Evolutionary conservation across 2,888 invertebrate genomes (phyloP), one percentile per base, ranked within the genome.

Genomic region (Hartigia nigra): DNA sequence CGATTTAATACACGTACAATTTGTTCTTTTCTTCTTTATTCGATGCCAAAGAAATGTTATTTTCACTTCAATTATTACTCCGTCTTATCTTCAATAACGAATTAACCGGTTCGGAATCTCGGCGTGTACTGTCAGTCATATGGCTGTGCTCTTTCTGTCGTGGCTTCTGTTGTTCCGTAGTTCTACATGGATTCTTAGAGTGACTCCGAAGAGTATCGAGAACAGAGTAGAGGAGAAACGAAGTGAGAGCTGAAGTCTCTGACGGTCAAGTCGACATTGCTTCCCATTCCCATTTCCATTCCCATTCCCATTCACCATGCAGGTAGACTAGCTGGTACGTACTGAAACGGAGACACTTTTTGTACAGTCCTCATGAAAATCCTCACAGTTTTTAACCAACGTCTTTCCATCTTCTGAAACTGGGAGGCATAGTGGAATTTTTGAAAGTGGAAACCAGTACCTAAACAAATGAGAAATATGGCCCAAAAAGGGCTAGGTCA

Each of bases 101-200:
- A 75, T 82, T 81, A 81, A 83, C 79, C 85, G 82, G 84, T 83
- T 84, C 84, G 85, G 80, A 83, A 84, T 88, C 83, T 79, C 85
- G 81, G 79, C 82, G 86, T 84, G 83, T 85, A 89, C 89, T 89
- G 87, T 78, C 83, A 82, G 81, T 81, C 84, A 83, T 86, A 85
- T 85, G 85, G 85, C 85, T 78, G 69, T 31, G 23, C 69, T 77
- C 75, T 72, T 78, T 78, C 34, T 12, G 75, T 76, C 74, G 77
- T 81, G 55, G 82, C 81, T 78, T 76, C 75, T 76, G 78, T 70
- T 74, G 80, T 75, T 70, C 78, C 70, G 82, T 76, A 69, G 77
- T 80, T 77, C 77, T 81, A 14, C 39, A 76, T 76, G 69, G 32
- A 74, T 74, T 77, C 77, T 78, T 70, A 39, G 76, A 77, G 75